Base-by-base conservation (phyloP, 2,113 vertebrate species). In the Aegithalos caudatus region DNA sequence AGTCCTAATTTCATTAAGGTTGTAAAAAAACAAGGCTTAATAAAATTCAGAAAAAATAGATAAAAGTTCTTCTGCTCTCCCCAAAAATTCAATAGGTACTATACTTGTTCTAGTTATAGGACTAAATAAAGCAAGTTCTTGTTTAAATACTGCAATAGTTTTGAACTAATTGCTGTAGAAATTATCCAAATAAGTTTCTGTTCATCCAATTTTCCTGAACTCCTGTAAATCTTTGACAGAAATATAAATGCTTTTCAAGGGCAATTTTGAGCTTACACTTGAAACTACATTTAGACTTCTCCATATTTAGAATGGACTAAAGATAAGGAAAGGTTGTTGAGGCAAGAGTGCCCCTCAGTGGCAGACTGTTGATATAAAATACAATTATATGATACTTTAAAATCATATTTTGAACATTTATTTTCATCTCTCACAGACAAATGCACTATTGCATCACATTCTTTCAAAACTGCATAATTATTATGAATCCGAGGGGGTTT, bases 281-380 rank as follows among this genome's bases (percentile, higher is more conserved):
- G 56, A 70, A 95, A 90, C 33, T 48, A 88, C 16, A 23, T 87
- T 71, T 81, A 85, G 54, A 86, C 14, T 50, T 81, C 47, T 57
- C 54, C 64, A 10, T 33, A 66, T 33, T 50, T 31, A 65, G 79
- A 81, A 42, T 14, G 29, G 21, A 58, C 7, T 16, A 65, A 53
- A 45, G 9, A n/a, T 13, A 77, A 54, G 22, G 20, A 35, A 86
- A 61, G 31, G 47, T n/a, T 38, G 22, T 40, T 94, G 81, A 94
- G 66, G 25, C 93, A 92, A 94, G 71, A 95, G 89, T 93, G 91
- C 95, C 97, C 65, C 93, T 74, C 61, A 82, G 97, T 97, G 97
- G 97, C 42, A 66, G 10, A 8, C 51, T 54, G 12, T 24, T 87
- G 71, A 87, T 74, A 81, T 24, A 56, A 86, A 92, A 24, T 51